Evolutionary conservation across 1,140 invertebrate species (phyloP), one percentile per base, ranked within the genome.

Genomic region (Drosophila prosaltans): DNA sequence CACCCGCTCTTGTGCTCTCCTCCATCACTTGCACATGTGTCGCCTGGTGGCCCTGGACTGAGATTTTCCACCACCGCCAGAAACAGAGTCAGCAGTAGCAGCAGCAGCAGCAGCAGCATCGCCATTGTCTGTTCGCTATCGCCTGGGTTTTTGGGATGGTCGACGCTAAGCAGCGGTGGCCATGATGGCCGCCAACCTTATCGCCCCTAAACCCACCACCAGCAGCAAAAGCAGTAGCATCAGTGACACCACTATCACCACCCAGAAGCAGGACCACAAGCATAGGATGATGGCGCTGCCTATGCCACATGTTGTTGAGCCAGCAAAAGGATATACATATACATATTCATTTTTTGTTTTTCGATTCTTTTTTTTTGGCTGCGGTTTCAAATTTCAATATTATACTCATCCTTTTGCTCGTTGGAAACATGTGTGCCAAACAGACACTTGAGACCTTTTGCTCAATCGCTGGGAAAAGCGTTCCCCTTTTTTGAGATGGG

Each of bases 181-280:
- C 68, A 80, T 80, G 65, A 80, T 80, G 78, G 78, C 75, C 72
- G 71, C 75, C 71, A 74, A 68, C 75, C 62, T 80, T 80, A 80
- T 80, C 75, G 61, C 43, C 28, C 43, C 28, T 28, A 16, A 36
- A 43, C 61, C 61, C 43, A 63, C 61, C 61, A 63, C 41, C 60
- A 54, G 24, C 32, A 36, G 5, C 45, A 43, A 2, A 11, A 43
- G 11, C 41, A 43, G 2, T 7, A 3, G 7, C 21, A 48, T 16
- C 6, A 51, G 21, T 21, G 21, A 51, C 21, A 51, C 45, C 24
- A 26, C 45, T 51, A 51, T 51, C 45, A 51, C 73, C 68, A 72
- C 73, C 65, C 76, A 61, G 24, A n/a, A 40, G 30, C n/a, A 57
- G 55, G 58, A 57, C 26, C 28, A 63, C 45, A 48, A 24, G 45